Base-by-base conservation (phyloP, 2,113 vertebrate species). In the Gorsachius goisagi region DNA sequence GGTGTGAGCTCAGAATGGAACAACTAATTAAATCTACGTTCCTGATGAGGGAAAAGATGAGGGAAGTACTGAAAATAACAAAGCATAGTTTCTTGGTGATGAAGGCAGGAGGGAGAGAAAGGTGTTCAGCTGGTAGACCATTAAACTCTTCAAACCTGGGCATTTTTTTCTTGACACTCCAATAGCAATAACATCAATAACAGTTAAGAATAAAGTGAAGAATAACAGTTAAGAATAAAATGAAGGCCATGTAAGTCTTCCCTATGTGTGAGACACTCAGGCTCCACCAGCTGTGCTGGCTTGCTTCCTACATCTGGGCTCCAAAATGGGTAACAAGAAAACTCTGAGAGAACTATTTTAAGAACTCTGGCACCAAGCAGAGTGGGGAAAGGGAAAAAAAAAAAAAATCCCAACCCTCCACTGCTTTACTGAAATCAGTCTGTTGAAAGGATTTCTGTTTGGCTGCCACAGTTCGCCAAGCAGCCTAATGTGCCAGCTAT, bases 291-390 rank as follows among this genome's bases (percentile, higher is more conserved):
- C 96, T 98, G 97, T 95, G 95, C 69, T 98, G 97, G 97, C 96
- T 96, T 73, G 30, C 59, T 95, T 97, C 92, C 93, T 96, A 90
- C 90, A 97, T 98, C 97, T 98, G 97, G 96, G 82, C 60, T 98
- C 89, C 62, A 89, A 98, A 95, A 81, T 64, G 90, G 95, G 95
- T 94, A 96, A 96, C 53, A 95, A 95, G 93, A 96, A 97, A 76
- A 95, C 90, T 97, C 90, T 86, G 94, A 97, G 87, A 95, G 82
- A 96, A 93, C 96, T 98, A 98, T 98, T 98, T 98, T 97, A 97
- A 97, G 96, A 95, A 93, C 93, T 92, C 94, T 98, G 97, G 97
- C 97, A 97, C 81, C 71, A 80, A 78, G 76, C 44, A 95, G 83
- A 90, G 97, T 92, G 89, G 91, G 88, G 64, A 79, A 77, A 80